These are phyloP conservation scores for Virgularia gustaviana DNA, from an alignment of 92 coral and sea anemone species.

Conservation along the genomic window DNA sequence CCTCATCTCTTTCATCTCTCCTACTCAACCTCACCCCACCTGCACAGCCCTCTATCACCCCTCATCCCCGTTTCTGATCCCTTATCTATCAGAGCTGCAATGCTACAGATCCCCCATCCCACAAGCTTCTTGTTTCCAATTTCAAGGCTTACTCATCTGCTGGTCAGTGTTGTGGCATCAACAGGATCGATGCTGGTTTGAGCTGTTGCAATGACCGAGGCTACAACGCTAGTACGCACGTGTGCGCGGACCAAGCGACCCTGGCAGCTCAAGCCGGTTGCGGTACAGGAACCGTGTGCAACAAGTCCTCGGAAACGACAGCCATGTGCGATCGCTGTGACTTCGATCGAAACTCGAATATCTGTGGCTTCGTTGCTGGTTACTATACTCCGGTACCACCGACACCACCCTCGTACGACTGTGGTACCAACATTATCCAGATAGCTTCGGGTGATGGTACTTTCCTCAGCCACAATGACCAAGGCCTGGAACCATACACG, in stretches of 20 bases:
- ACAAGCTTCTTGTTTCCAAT: too few relatives aligned
- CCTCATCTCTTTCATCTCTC: too few relatives aligned
- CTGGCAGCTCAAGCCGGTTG: slow-evolving; percentile 63
- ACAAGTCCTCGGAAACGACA: slow-evolving; percentile 50
- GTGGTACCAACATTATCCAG: slow-evolving; percentile 62
- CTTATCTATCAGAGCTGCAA: neutral
- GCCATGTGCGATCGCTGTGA: slow-evolving; percentile 88
- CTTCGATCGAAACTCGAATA: slow-evolving; percentile 53
- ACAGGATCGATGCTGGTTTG: slow-evolving; percentile 51
- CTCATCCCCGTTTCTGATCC: neutral
- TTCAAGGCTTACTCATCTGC: slow-evolving; percentile 44
- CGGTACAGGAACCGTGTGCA: slow-evolving; percentile 81
- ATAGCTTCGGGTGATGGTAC: slow-evolving; percentile 45
- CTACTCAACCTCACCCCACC: too few relatives aligned
- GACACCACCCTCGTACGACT: slow-evolving; percentile 61
- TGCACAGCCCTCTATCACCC: too few relatives aligned
- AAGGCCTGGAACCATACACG: slow-evolving; percentile 69
- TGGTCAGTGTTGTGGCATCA: slow-evolving; percentile 74
- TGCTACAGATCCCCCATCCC: neutral
- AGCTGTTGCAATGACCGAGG: slow-evolving; percentile 81
- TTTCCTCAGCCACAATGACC: slow-evolving; percentile 58
- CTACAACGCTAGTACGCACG: slow-evolving; percentile 63
- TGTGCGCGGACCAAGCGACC: slow-evolving; percentile 78
- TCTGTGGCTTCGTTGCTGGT: slow-evolving; percentile 70
- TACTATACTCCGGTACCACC: slow-evolving; percentile 65